phyloP scores from a whole-genome alignment of 2,888 invertebrate species.

The Disparrhopalites patrizii region DNA sequence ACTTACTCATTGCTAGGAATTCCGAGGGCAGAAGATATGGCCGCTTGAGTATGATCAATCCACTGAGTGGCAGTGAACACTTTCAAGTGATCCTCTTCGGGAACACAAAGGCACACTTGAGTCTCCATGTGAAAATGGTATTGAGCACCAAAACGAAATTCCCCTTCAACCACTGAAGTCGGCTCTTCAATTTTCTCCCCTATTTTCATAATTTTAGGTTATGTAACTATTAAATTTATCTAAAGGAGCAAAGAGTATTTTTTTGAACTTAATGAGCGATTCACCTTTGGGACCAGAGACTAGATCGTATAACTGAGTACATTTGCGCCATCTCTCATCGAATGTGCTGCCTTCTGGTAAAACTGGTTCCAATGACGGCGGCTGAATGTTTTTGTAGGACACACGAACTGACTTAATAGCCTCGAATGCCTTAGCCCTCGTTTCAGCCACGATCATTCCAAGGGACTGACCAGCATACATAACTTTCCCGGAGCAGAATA shows the following conservation, averaged over 20 bases:
- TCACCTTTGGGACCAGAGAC: background rate
- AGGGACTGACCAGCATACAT: slow-evolving; percentile 52
- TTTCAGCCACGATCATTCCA: slow-evolving; percentile 52
- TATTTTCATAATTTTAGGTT: too few relatives aligned
- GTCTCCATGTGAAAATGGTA: slow-evolving; percentile 75
- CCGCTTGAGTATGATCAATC: slow-evolving; percentile 60
- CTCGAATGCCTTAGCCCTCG: slow-evolving; percentile 47
- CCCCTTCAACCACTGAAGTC: background rate
- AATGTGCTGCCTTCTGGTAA: background rate
- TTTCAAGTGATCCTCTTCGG: slow-evolving; percentile 63
- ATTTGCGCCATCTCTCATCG: background rate
- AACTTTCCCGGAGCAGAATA: slow-evolving; percentile 50
- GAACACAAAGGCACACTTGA: slow-evolving; percentile 63
- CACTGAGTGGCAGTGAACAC: slow-evolving; percentile 61
- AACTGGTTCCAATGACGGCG: slow-evolving; percentile 32
- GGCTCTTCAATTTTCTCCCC: too few relatives aligned
- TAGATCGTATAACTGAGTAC: background rate
- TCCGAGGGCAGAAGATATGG: slow-evolving; percentile 58
- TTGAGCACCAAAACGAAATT: slow-evolving; percentile 50
- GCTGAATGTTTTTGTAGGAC: slow-evolving; percentile 45
- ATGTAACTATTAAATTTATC: too few relatives aligned
- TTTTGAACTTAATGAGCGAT: too few relatives aligned
- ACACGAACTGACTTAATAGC: slow-evolving; percentile 51
- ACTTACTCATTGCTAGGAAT: slow-evolving; percentile 60
- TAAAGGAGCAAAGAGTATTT: too few relatives aligned